Evolutionary conservation across 2,113 vertebrate genomes (phyloP).

Genomic region (Otolemur garnettii): DNA sequence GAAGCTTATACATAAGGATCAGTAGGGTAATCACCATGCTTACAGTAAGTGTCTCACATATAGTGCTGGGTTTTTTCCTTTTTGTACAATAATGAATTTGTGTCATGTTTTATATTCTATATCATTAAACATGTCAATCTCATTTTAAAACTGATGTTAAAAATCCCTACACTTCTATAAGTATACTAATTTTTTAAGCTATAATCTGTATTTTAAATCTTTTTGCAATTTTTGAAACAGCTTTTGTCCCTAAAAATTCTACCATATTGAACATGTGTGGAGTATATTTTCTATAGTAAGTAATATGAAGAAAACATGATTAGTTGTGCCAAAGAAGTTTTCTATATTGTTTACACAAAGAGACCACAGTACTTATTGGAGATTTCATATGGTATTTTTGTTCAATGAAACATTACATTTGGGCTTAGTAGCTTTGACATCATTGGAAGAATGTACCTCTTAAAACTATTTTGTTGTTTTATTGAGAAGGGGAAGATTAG

Average conservation of each 20-base stretch:
- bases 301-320: constrained; percentile 83
- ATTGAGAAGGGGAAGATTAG: constrained; percentile 54
- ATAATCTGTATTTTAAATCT: constrained; percentile 78
- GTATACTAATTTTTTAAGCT: constrained; percentile 79
- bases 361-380: constrained; percentile 80
- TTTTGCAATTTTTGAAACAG: constrained; percentile 78
- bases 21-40: background rate
- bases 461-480: constrained; percentile 50
- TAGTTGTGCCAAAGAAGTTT: constrained; percentile 91
- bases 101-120: background rate
- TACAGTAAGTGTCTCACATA: background rate
- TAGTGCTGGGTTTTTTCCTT: background rate
- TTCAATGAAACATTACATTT: constrained; percentile 78
- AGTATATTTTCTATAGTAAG: constrained; percentile 76
- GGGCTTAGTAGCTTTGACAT: constrained; percentile 56
- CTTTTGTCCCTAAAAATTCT: constrained; percentile 81
- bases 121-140: background rate
- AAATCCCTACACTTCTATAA: constrained; percentile 62
- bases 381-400: constrained; percentile 74
- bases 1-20: constrained; percentile 33
- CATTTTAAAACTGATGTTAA: constrained; percentile 28
- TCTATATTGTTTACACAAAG: constrained; percentile 87
- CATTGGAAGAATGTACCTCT: constrained; percentile 57
- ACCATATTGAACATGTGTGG: constrained; percentile 65
- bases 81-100: background rate